Conservation (phyloP, 2,888 invertebrate genomes). For the Plagiodera versicolora region DNA sequence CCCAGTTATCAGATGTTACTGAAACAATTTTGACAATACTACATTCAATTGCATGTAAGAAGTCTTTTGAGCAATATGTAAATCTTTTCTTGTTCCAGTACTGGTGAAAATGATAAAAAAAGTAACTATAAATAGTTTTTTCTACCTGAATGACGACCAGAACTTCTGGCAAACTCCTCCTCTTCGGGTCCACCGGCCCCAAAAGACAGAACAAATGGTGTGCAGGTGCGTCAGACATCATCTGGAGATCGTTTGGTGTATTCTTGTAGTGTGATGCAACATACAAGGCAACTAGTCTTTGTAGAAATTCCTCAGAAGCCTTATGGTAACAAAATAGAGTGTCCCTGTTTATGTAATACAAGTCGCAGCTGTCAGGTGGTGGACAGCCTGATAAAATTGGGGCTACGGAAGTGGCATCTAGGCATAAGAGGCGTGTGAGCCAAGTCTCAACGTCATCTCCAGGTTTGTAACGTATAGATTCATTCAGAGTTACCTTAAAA, state of each 20-base stretch:
- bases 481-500: slow-evolving; percentile 76
- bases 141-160: slow-evolving; percentile 81
- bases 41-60: no score
- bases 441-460: slow-evolving; percentile 89
- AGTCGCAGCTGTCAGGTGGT: slow-evolving; percentile 83
- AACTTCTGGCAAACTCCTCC: slow-evolving; percentile 82
- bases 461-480: slow-evolving; percentile 91
- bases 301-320: slow-evolving; percentile 89
- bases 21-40: no score
- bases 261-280: slow-evolving; percentile 99
- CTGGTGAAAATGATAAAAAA: no score
- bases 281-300: slow-evolving; percentile 88
- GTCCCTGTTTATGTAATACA: slow-evolving; percentile 87
- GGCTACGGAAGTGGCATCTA: slow-evolving; percentile 76
- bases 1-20: no score
- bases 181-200: slow-evolving; percentile 77
- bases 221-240: slow-evolving; percentile 98
- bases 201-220: slow-evolving; percentile 95
- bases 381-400: slow-evolving; percentile 81
- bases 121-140: no score
- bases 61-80: no score
- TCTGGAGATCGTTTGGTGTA: slow-evolving; percentile 96
- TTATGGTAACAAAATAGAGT: slow-evolving; percentile 96
- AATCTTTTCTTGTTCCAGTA: no score
- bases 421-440: slow-evolving; percentile 88